Evolutionary conservation across 2,888 invertebrate genomes (phyloP).

Genomic region (Idaea straminata): DNA sequence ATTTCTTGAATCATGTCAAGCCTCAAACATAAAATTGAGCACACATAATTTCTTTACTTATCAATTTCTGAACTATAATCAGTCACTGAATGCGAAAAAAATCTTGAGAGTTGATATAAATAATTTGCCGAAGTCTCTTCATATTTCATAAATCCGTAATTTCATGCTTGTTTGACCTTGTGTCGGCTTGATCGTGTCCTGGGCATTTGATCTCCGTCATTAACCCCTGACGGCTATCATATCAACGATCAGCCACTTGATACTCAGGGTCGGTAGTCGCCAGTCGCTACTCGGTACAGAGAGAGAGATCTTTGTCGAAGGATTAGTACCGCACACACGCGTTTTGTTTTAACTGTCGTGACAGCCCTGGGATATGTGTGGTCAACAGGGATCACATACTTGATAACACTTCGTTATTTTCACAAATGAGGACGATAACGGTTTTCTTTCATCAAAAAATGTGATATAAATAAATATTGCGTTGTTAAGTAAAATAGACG

Average conservation of each 20-base stretch:
- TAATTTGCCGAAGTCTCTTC: no score
- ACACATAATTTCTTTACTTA: no score
- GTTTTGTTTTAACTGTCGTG: conserved; percentile 6
- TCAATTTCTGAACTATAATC: no score
- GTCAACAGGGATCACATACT: not conserved
- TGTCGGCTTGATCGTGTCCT: not conserved
- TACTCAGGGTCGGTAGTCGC: not conserved
- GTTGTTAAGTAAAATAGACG: no score
- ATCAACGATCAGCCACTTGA: not conserved
- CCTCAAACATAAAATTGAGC: no score
- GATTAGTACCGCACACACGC: conserved; percentile 7
- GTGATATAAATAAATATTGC: not conserved
- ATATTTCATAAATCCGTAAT: not conserved
- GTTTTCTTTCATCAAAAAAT: not conserved
- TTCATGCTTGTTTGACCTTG: not conserved
- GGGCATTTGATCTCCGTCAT: not conserved
- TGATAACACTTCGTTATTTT: not conserved
- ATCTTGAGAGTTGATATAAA: no score
- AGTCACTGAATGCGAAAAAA: no score
- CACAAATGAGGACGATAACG: not conserved
- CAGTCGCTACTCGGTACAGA: not conserved
- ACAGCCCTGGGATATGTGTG: not conserved
- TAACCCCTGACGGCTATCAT: not conserved
- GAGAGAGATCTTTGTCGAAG: conserved; percentile 2
- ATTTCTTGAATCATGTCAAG: no score